phyloP scores from a whole-genome alignment of 1,140 invertebrate genomes.

The Cyclina sinensis region DNA sequence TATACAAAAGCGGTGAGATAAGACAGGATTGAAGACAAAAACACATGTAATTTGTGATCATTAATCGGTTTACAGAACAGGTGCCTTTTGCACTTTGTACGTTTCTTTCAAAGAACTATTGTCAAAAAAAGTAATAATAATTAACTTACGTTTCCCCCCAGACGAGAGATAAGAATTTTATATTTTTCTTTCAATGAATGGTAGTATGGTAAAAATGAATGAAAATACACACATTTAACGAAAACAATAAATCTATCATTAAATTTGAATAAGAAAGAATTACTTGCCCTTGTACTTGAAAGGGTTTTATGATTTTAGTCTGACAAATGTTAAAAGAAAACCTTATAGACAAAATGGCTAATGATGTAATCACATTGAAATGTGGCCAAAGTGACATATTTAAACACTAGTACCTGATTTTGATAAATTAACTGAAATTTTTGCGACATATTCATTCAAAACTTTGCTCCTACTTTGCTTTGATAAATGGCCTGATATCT shows the following conservation, averaged over 20 bases:
- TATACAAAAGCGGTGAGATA: conserved; percentile 24
- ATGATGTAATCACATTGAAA: too few relatives aligned
- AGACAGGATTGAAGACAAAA: conserved; percentile 46
- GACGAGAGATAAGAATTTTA: background rate
- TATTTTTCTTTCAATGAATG: conserved; percentile 5
- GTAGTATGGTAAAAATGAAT: conserved; percentile 20
- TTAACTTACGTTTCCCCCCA: conserved; percentile 20
- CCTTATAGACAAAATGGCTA: too few relatives aligned
- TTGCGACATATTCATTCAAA: background rate
- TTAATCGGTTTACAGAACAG: conserved; percentile 36
- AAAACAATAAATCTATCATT: conserved; percentile 1
- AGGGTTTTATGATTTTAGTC: background rate
- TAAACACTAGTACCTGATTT: too few relatives aligned
- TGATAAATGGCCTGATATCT: background rate
- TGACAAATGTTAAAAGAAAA: too few relatives aligned
- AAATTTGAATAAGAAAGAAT: background rate
- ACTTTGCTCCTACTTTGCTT: background rate
- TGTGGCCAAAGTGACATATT: too few relatives aligned
- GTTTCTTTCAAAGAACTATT: conserved; percentile 7
- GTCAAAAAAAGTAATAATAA: conserved; percentile 4
- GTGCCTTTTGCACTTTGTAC: conserved; percentile 18
- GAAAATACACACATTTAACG: background rate
- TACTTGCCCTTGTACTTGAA: background rate
- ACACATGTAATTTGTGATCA: conserved; percentile 41
- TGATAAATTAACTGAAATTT: background rate